phyloP scores from a whole-genome alignment of 2,888 invertebrate species.

The Dolomedes plantarius region DNA sequence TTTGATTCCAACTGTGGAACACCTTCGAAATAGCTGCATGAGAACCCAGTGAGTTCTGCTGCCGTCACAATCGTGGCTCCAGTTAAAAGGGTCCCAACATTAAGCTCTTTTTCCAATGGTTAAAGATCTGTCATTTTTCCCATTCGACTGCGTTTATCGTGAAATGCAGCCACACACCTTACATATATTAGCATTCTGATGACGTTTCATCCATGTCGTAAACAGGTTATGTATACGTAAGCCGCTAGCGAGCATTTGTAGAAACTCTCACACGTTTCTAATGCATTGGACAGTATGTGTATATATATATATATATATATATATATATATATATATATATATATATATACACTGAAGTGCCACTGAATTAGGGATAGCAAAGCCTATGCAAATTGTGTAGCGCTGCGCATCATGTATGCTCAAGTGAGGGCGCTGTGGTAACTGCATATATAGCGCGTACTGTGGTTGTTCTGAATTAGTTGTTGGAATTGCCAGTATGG shows the following conservation, averaged over 20 bases:
- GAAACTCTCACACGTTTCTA: too few species aligned
- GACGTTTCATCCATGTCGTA: background rate
- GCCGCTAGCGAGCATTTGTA: background rate
- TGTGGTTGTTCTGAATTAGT: too few species aligned
- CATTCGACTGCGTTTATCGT: constrained; percentile 6
- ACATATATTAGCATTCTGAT: background rate
- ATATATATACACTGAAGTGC: too few species aligned
- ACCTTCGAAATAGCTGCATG: background rate
- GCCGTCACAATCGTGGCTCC: background rate
- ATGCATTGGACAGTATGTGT: too few species aligned
- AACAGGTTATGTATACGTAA: background rate
- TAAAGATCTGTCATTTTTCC: background rate
- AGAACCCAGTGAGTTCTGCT: background rate
- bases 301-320: too few species aligned
- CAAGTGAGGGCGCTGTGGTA: too few species aligned
- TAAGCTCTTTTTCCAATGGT: constrained; percentile 15
- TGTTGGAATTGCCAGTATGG: too few species aligned
- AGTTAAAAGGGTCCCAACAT: constrained; percentile 10
- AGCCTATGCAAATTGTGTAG: too few species aligned
- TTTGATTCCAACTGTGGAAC: background rate
- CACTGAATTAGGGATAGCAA: too few species aligned
- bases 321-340: too few species aligned
- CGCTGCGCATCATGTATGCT: too few species aligned
- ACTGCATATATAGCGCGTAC: too few species aligned
- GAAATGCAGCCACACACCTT: background rate